A percentile compares a stretch with the other conserved stretches of the same genome.
These are phyloP conservation scores for Malacoctenus gilli DNA, from an alignment of 2,797 vertebrate genomes.

Conservation along the genomic window DNA sequence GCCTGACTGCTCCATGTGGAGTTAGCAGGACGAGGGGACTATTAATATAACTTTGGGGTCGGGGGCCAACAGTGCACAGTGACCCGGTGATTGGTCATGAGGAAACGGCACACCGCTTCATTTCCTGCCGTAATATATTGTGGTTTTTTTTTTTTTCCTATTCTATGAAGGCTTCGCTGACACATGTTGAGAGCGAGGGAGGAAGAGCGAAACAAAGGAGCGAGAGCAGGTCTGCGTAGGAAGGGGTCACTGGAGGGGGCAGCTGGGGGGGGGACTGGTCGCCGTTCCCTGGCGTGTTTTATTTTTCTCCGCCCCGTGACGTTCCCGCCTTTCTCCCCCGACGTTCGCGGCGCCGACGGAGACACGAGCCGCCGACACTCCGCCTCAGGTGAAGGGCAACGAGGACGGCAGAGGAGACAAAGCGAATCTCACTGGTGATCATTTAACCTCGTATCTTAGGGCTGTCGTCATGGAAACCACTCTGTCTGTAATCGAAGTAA, in stretches of 20 bases:
- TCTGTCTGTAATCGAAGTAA: conserved; percentile 4
- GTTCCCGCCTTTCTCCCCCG: conserved; percentile 24
- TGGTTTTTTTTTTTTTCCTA: conserved; percentile 12
- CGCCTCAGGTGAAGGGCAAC: conserved; percentile 26
- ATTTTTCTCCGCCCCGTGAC: conserved; percentile 33
- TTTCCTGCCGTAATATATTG: conserved; percentile 28
- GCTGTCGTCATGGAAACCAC: conserved; percentile 3
- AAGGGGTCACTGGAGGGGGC: conserved; percentile 4
- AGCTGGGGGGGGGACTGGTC: conserved; percentile 4
- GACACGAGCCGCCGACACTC: conserved; percentile 33
- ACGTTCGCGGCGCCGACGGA: conserved; percentile 26
- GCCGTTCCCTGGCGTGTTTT: conserved; percentile 30
- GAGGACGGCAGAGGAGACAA: conserved; percentile 27
- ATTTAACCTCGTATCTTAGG: conserved; percentile 21
- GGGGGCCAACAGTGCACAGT: conserved; percentile 22
- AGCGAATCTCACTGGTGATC: conserved; percentile 16
- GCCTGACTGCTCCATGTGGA: conserved; percentile 43
- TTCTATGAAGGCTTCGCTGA: too few relatives aligned
- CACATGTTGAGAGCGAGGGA: conserved; percentile 23
- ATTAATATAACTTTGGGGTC: conserved; percentile 42
- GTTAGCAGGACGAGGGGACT: conserved; percentile 28
- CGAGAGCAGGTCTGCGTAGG: background rate
- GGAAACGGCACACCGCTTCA: conserved; percentile 27
- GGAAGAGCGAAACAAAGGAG: background rate
- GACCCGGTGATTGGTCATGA: conserved; percentile 44